A percentile compares a stretch with the other conserved stretches of the same genome.
phyloP scores from a whole-genome alignment of 30 jellyfish, hydroid and myxozoan species.

The Aurelia aurita region DNA sequence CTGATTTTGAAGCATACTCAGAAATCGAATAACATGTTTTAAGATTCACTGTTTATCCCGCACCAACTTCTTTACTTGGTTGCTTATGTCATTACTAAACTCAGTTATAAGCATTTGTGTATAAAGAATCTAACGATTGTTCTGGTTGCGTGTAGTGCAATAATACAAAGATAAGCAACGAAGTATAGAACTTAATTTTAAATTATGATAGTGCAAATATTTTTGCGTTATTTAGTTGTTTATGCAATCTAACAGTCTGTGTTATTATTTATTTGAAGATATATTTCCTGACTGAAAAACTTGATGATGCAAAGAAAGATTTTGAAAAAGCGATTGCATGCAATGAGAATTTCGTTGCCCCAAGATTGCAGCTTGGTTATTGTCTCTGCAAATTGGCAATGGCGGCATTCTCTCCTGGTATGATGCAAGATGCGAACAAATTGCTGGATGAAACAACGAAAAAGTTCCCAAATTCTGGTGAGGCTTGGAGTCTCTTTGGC shows the following conservation, averaged over 20 bases:
- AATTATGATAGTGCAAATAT: no score
- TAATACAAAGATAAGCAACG: no score
- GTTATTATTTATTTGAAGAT: constrained; percentile 21
- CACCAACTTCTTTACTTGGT: no score
- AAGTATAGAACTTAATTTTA: no score
- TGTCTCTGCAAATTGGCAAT: constrained; percentile 84
- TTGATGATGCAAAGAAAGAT: constrained; percentile 79
- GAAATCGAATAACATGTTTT: no score
- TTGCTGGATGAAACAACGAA: constrained; percentile 83
- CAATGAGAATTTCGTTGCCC: constrained; percentile 76
- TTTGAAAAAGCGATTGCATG: constrained; percentile 82
- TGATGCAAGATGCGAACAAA: constrained; percentile 86
- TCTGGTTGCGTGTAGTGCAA: no score
- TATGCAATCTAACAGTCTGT: background rate
- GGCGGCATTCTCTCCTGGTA: constrained; percentile 70
- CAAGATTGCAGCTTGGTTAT: constrained; percentile 87
- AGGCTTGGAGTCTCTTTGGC: constrained; percentile 93
- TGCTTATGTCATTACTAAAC: no score
- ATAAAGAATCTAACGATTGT: no score
- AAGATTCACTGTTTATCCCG: no score
- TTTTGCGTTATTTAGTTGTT: no score
- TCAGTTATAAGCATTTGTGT: no score
- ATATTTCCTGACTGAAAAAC: constrained; percentile 76
- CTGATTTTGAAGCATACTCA: no score
- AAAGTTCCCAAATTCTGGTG: constrained; percentile 83